Conservation (phyloP, 2,888 invertebrate species). For the Belgica antarctica region DNA sequence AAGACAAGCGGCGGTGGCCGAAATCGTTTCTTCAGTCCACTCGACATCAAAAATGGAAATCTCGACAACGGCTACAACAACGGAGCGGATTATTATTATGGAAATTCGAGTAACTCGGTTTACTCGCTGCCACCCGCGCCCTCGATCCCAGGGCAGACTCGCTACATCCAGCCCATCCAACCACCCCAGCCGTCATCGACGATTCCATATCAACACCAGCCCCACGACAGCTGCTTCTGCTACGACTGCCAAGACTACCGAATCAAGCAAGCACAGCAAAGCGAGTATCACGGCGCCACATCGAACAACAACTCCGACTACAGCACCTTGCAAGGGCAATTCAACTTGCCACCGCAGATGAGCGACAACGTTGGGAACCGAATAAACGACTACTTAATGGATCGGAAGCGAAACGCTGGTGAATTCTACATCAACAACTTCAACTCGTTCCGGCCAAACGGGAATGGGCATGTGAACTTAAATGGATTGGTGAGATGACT, state of each 20-base stretch:
- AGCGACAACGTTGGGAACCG: conserved; percentile 50
- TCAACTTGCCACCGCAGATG: conserved; percentile 47
- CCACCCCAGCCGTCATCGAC: conserved; percentile 47
- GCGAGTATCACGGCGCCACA: conserved; percentile 27
- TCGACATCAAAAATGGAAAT: conserved; percentile 44
- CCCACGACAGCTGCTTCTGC: conserved; percentile 54
- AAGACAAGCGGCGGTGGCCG: conserved; percentile 38
- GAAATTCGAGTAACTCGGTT: conserved; percentile 31
- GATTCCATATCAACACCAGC: conserved; percentile 48
- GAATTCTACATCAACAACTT: conserved; percentile 4
- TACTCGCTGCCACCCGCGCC: conserved; percentile 45
- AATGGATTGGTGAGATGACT: conserved; percentile 19
- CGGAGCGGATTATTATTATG: conserved; percentile 36
- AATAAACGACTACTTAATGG: conserved; percentile 53
- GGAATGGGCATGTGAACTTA: background rate
- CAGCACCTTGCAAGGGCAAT: conserved; percentile 43
- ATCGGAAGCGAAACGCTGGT: conserved; percentile 47
- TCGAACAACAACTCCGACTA: conserved; percentile 37
- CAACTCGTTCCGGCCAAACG: conserved; percentile 27
- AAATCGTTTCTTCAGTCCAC: conserved; percentile 42
- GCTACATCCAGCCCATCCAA: conserved; percentile 42
- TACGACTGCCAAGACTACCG: conserved; percentile 54
- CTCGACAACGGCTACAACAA: conserved; percentile 5
- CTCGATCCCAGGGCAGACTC: conserved; percentile 11
- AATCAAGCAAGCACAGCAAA: conserved; percentile 46